phyloP scores from a whole-genome alignment of 2,113 vertebrate genomes.

The Ardeotis arabs region DNA sequence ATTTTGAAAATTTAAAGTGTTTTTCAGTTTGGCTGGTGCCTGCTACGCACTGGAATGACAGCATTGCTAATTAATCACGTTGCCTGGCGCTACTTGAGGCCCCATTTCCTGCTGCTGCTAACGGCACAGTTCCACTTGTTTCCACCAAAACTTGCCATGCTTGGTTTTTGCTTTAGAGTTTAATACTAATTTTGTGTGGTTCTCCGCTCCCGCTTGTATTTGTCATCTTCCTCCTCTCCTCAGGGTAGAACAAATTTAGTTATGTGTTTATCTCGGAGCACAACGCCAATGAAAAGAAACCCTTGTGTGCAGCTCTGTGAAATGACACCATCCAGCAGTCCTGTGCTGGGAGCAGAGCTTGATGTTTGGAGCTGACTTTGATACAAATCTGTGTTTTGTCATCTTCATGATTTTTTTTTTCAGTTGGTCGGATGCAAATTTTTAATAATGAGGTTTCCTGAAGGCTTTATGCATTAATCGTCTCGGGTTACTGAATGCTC shows the following conservation, averaged over 20 bases:
- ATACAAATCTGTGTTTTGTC: not conserved
- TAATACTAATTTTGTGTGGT: not conserved
- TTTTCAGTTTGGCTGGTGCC: not conserved
- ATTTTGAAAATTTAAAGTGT: not conserved
- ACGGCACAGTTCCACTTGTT: not conserved
- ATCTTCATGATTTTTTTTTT: not conserved
- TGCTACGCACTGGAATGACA: not conserved
- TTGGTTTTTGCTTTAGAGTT: not conserved
- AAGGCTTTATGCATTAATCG: not conserved
- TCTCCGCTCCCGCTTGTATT: not conserved
- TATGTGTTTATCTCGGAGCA: not conserved
- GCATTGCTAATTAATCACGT: not conserved
- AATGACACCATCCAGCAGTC: not conserved
- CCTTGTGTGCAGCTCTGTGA: not conserved
- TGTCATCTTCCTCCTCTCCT: not conserved
- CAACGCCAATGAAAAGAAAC: not conserved
- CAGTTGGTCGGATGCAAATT: not conserved
- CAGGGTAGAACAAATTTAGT: not conserved
- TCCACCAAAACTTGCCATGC: not conserved
- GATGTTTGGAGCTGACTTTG: not conserved
- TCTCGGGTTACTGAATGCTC: not conserved
- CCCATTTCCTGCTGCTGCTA: not conserved
- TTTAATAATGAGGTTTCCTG: not conserved
- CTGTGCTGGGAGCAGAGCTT: not conserved
- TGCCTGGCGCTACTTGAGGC: not conserved